Evolutionary conservation across 2,113 vertebrate species (phyloP).

Genomic region (Carettochelys insculpta): DNA sequence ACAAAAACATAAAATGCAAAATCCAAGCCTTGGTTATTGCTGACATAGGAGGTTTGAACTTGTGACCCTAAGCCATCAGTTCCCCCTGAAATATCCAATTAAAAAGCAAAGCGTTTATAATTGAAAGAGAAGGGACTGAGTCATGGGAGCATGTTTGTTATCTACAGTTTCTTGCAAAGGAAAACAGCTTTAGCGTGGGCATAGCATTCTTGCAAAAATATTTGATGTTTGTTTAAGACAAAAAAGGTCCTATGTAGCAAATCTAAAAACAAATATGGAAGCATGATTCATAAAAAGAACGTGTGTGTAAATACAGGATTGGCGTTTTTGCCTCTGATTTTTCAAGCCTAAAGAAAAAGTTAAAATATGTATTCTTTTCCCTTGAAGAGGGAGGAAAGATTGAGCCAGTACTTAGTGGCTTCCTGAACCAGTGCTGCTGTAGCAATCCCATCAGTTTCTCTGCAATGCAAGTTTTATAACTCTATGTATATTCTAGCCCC

Average conservation of each 20-base stretch:
- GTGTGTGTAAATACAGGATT: conserved; percentile 37
- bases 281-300: conserved; percentile 37
- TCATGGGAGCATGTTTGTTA: not conserved
- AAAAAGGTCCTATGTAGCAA: conserved; percentile 45
- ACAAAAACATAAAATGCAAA: not conserved
- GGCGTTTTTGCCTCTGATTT: conserved; percentile 36
- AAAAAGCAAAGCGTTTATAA: conserved; percentile 25
- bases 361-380: conserved; percentile 11
- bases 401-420: not conserved
- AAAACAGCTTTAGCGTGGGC: conserved; percentile 23
- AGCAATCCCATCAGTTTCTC: not conserved
- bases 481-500: not conserved
- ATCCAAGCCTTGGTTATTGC: conserved; percentile 6
- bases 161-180: conserved; percentile 40
- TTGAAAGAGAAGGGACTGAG: not conserved
- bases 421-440: not conserved
- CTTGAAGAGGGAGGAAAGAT: not conserved
- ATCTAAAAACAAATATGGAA: conserved; percentile 50
- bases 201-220: conserved; percentile 33
- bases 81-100: conserved; percentile 50
- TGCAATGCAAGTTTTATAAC: not conserved
- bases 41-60: conserved; percentile 48
- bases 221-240: not conserved
- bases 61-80: conserved; percentile 62
- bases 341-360: not conserved